Conservation (phyloP, 2,113 vertebrate species). For the Alexandromys fortis region DNA sequence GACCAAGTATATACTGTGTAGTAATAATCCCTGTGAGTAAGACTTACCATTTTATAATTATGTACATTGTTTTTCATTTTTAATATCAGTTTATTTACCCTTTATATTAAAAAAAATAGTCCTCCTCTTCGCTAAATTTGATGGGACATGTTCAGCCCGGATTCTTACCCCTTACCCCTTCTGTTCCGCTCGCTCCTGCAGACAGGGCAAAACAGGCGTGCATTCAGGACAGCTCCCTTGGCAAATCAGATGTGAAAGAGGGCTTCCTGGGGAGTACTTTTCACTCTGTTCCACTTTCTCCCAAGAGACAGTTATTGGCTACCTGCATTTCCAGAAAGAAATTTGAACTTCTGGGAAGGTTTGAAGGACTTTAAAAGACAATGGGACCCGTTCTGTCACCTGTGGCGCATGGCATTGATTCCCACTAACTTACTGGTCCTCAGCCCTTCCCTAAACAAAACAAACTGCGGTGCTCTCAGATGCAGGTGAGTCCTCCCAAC, state of each 20-base stretch:
- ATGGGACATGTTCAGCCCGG: neutral
- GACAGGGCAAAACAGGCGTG: neutral
- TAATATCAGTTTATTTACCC: neutral
- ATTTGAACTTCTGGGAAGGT: neutral
- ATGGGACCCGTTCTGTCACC: neutral
- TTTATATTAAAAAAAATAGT: neutral
- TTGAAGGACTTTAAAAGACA: neutral
- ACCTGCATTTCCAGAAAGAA: neutral
- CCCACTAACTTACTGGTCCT: rapidly evolving
- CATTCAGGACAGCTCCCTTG: neutral
- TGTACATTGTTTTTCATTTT: neutral
- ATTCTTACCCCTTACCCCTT: no score
- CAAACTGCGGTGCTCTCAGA: neutral
- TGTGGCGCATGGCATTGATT: neutral
- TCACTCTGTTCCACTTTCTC: neutral
- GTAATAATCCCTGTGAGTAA: neutral
- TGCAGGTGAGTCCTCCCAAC: no score
- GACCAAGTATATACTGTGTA: neutral
- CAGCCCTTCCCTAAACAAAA: neutral
- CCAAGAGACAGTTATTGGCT: neutral
- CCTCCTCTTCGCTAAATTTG: neutral
- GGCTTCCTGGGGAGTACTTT: neutral
- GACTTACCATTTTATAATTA: neutral
- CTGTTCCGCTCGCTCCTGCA: neutral
- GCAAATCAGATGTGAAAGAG: neutral